phyloP scores from a whole-genome alignment of 2,797 vertebrate species.

The Peromyscus eremicus region DNA sequence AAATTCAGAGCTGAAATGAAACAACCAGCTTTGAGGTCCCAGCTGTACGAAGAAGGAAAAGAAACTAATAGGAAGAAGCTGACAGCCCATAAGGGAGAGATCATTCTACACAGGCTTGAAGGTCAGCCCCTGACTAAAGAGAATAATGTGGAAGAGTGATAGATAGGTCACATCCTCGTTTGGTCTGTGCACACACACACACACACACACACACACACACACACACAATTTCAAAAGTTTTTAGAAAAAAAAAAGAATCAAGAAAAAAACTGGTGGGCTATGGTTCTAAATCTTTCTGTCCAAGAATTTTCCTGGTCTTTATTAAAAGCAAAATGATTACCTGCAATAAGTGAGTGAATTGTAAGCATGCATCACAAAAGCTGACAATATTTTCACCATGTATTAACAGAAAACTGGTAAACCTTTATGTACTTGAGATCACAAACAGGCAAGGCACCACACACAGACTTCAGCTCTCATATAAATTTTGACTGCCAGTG shows the following conservation, averaged over 20 bases:
- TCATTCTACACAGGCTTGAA: not conserved
- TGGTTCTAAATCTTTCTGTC: not conserved
- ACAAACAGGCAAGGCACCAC: not conserved
- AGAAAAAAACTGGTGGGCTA: not conserved
- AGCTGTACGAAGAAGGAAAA: not conserved
- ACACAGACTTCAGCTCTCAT: not conserved
- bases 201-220: too few relatives aligned
- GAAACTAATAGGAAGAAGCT: not conserved
- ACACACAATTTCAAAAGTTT: not conserved
- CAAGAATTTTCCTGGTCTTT: conserved; percentile 11
- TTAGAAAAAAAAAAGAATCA: not conserved
- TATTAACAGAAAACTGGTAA: not conserved
- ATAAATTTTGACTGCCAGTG: not conserved
- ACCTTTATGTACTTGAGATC: too few relatives aligned
- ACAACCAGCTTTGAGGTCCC: not conserved
- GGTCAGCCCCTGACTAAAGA: not conserved
- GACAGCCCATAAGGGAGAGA: not conserved
- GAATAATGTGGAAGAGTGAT: not conserved
- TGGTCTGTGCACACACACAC: not conserved
- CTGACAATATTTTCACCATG: not conserved
- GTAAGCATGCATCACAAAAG: not conserved
- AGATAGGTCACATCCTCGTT: not conserved
- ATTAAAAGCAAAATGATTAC: not conserved
- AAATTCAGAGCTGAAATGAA: not conserved
- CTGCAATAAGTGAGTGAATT: not conserved